Evolutionary conservation across 1,140 invertebrate species (phyloP).

Genomic region (Drosophila willistoni): DNA sequence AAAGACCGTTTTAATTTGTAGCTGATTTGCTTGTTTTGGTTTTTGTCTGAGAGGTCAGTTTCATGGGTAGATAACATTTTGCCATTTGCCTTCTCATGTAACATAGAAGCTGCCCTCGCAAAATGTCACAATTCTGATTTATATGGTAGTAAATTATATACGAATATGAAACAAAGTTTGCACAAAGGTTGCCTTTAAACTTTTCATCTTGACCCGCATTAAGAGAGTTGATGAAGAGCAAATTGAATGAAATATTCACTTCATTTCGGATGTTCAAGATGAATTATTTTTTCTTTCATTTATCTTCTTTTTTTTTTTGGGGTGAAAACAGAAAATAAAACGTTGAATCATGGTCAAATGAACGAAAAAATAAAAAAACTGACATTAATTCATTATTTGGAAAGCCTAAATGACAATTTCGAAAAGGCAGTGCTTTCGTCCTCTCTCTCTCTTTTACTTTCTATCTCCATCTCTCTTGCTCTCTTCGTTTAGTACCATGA

Average conservation of each 20-base stretch:
- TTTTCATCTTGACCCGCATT: constrained; percentile 8
- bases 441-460: not conserved
- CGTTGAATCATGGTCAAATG: constrained; percentile 13
- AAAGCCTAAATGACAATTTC: constrained; percentile 20
- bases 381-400: constrained; percentile 21
- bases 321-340: not conserved
- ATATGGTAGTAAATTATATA: not conserved
- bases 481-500: constrained; percentile 4
- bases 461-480: not conserved
- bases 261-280: constrained; percentile 1
- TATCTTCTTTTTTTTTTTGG: not conserved
- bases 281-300: constrained; percentile 14
- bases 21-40: not conserved
- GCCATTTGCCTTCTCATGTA: too few species aligned
- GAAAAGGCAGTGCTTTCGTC: not conserved
- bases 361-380: not conserved
- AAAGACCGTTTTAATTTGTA: not conserved
- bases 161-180: constrained; percentile 7
- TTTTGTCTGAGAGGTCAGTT: not conserved
- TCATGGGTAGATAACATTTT: not conserved
- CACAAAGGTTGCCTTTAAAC: not conserved
- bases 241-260: constrained; percentile 13
- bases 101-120: not conserved
- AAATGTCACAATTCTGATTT: constrained; percentile 1
- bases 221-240: constrained; percentile 6